These are phyloP conservation scores for Thymelicus lineola DNA, from an alignment of 2,888 invertebrate genomes.

Conservation along the genomic window DNA sequence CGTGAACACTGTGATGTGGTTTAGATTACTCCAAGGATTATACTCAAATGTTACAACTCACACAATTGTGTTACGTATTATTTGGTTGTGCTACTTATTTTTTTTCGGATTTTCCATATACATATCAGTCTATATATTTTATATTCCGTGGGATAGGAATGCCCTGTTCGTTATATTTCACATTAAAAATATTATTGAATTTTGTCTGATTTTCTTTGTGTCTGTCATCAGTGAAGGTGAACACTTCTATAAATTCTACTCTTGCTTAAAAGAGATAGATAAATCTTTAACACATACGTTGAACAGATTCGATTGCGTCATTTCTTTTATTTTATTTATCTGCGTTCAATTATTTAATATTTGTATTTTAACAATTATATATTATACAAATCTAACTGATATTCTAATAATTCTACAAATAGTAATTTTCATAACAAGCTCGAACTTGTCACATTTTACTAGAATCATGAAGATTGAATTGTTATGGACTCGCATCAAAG, in stretches of 20 bases:
- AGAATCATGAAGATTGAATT: conserved; percentile 34
- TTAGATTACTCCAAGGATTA: background rate
- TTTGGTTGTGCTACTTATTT: background rate
- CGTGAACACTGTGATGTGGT: conserved; percentile 1
- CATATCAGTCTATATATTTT: background rate
- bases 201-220: background rate
- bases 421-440: background rate
- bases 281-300: background rate
- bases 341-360: background rate
- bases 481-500: conserved; percentile 24
- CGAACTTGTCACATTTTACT: conserved; percentile 13
- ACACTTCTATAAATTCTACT: conserved; percentile 5
- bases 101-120: background rate
- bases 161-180: background rate
- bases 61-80: background rate
- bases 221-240: conserved; percentile 1
- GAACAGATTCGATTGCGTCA: background rate
- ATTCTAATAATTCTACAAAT: no score
- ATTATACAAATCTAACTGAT: no score
- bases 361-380: no score
- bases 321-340: conserved; percentile 1
- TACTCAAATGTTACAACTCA: background rate
- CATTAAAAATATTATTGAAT: background rate
- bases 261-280: background rate
- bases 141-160: background rate